Evolutionary conservation across 2,113 vertebrate genomes (phyloP).

Genomic region (Picathartes gymnocephalus): DNA sequence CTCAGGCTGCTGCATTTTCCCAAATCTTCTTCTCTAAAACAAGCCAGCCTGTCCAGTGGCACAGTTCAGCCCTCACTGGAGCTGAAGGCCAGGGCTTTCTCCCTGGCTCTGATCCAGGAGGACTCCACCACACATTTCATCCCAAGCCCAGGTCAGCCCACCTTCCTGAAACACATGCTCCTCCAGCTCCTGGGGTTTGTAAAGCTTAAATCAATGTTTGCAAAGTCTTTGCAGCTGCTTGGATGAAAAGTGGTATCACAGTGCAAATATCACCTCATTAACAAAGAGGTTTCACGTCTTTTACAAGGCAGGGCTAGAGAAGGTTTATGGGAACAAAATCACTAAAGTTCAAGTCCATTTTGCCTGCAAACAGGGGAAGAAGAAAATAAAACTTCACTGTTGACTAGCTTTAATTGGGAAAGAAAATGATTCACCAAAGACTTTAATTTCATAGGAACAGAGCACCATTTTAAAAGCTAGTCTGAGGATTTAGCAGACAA

Average conservation of each 20-base stretch:
- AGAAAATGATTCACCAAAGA: neutral
- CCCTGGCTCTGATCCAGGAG: neutral
- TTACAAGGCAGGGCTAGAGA: neutral
- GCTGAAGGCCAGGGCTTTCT: neutral
- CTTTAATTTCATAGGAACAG: neutral
- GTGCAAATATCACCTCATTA: constrained; percentile 11
- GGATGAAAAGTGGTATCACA: neutral
- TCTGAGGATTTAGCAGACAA: neutral
- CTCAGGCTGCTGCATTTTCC: neutral
- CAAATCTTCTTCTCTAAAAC: neutral
- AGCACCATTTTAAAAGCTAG: neutral
- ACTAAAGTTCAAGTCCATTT: neutral
- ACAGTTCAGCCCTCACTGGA: neutral
- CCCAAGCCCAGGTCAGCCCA: neutral
- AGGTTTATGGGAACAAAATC: neutral
- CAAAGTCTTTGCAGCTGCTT: constrained; percentile 1
- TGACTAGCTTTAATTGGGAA: neutral
- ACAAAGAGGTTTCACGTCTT: constrained; percentile 20
- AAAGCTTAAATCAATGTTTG: constrained; percentile 29
- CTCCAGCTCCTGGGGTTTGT: neutral
- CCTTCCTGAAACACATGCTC: neutral
- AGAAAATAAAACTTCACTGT: neutral
- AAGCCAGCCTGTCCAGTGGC: neutral
- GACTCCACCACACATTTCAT: rapidly evolving
- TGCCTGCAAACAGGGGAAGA: neutral